Evolutionary conservation across 2,113 vertebrate species (phyloP).

Genomic region (Salvelinus sp.): DNA sequence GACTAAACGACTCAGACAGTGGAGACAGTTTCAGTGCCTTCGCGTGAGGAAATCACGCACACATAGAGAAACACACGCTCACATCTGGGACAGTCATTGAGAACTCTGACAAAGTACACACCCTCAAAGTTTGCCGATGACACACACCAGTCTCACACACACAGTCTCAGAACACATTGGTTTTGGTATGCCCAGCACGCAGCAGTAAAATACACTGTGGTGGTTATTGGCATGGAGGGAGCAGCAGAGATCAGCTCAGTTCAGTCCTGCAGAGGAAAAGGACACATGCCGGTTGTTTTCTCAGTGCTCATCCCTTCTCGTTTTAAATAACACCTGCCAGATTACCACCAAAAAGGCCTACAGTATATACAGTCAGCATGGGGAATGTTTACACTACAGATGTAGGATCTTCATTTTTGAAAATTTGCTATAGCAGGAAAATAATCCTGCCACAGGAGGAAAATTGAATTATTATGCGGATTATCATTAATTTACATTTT

Average conservation of each 20-base stretch:
- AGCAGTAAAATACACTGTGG: not conserved
- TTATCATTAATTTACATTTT: no score
- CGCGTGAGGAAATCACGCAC: not conserved
- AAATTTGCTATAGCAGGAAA: no score
- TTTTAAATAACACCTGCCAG: not conserved
- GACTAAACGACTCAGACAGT: conserved; percentile 6
- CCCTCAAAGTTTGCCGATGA: not conserved
- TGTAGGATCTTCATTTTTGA: no score
- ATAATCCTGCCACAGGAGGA: no score
- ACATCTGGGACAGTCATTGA: not conserved
- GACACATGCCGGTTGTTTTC: not conserved
- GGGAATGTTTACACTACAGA: no score
- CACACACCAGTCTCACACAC: not conserved
- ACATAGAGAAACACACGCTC: not conserved
- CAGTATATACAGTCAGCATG: no score
- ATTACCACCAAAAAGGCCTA: not conserved
- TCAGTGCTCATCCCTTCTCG: not conserved
- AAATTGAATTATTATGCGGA: no score
- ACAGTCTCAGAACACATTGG: not conserved
- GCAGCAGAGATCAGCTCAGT: not conserved
- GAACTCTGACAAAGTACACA: not conserved
- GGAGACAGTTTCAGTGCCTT: not conserved
- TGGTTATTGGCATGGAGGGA: not conserved
- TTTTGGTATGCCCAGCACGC: not conserved
- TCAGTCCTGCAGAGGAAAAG: not conserved